Percentiles rank a stretch among this genome's conserved stretches.
Conservation (phyloP, 1,140 invertebrate genomes). For the Drosophila triauraria region DNA sequence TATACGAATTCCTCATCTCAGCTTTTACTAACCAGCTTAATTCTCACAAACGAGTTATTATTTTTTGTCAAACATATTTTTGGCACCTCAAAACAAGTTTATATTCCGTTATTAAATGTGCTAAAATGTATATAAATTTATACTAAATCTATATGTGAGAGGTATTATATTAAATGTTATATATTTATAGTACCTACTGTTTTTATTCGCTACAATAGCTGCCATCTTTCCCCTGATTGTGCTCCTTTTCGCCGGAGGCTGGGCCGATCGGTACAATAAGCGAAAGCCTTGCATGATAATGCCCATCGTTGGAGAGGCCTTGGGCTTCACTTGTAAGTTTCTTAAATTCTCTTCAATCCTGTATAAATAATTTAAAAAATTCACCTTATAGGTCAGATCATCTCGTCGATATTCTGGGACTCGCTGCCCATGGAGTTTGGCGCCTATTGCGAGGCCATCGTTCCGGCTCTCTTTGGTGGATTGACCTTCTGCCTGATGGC, state of each 20-base stretch:
- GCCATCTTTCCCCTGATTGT: slow-evolving; percentile 87
- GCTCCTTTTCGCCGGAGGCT: slow-evolving; percentile 88
- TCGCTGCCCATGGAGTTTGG: slow-evolving; percentile 86
- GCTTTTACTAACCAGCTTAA: background rate
- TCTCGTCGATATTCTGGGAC: slow-evolving; percentile 81
- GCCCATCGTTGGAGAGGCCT: slow-evolving; percentile 87
- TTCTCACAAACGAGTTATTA: slow-evolving; percentile 11
- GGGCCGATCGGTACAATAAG: slow-evolving; percentile 88
- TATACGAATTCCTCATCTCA: background rate
- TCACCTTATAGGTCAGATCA: slow-evolving; percentile 55
- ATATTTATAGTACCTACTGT: background rate
- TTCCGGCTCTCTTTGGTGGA: slow-evolving; percentile 86
- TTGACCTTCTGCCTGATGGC: slow-evolving; percentile 88
- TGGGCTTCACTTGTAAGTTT: slow-evolving; percentile 71
- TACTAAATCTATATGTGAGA: background rate
- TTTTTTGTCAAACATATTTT: slow-evolving; percentile 7
- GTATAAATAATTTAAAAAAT: background rate
- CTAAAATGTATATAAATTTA: background rate
- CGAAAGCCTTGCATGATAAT: slow-evolving; percentile 88
- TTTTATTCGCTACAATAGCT: slow-evolving; percentile 65
- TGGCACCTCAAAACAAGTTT: slow-evolving; percentile 6
- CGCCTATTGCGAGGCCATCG: slow-evolving; percentile 86
- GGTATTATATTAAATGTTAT: background rate
- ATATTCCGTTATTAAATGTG: background rate
- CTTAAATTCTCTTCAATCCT: background rate